These are phyloP conservation scores for Madoqua kirkii DNA, from an alignment of 2,113 vertebrate genomes.

Conservation along the genomic window DNA sequence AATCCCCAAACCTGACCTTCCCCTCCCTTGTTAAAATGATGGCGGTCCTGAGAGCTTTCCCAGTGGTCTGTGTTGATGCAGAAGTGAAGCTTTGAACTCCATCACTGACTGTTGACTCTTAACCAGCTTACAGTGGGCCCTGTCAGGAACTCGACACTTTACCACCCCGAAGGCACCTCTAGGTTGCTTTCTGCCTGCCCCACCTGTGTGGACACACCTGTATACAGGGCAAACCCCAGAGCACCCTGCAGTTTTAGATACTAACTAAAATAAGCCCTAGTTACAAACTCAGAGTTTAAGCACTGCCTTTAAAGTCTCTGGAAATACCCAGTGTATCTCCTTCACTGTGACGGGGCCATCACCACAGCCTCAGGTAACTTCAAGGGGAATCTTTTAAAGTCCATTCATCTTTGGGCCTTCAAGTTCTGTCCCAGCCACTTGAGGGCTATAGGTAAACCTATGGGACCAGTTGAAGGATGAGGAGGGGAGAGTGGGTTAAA, in stretches of 20 bases:
- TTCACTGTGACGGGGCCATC: not conserved
- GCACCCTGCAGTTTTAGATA: not conserved
- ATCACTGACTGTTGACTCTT: not conserved
- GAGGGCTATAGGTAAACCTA: not conserved
- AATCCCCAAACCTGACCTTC: not conserved
- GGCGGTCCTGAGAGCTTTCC: not conserved
- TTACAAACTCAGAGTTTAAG: not conserved
- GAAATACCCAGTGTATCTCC: not conserved
- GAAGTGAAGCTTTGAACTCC: not conserved
- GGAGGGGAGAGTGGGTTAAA: not conserved
- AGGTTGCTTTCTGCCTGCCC: not conserved
- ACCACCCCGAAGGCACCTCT: accelerated
- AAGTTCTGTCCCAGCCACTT: not conserved
- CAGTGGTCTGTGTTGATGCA: not conserved
- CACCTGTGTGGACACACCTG: too few species aligned
- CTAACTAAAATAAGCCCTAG: not conserved
- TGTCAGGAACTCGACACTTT: too few species aligned
- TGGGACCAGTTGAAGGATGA: not conserved
- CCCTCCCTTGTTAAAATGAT: not conserved
- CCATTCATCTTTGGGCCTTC: not conserved
- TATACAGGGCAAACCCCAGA: not conserved
- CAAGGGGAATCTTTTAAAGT: too few species aligned
- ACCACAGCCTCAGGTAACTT: not conserved
- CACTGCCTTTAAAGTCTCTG: not conserved
- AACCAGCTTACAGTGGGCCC: not conserved